Evolutionary conservation across 2,888 invertebrate genomes (phyloP).

Genomic region (Geophilus truncorum): DNA sequence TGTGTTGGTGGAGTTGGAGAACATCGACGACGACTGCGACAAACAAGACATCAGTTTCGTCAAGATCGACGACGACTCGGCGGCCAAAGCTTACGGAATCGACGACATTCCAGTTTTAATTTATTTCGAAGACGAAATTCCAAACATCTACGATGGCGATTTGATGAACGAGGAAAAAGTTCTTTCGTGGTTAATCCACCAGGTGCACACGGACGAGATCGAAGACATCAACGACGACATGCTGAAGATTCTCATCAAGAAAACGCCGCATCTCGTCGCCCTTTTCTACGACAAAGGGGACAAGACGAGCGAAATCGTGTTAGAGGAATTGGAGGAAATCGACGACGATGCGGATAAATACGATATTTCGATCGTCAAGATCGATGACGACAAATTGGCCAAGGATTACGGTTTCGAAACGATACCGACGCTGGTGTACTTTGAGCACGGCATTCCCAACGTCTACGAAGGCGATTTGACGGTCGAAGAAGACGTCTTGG

Average conservation of each 20-base stretch:
- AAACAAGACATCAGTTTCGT: constrained; percentile 87
- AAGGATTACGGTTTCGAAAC: constrained; percentile 41
- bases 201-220: constrained; percentile 40
- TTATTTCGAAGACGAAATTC: constrained; percentile 43
- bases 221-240: constrained; percentile 40
- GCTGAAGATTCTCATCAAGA: constrained; percentile 39
- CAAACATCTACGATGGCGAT: constrained; percentile 42
- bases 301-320: constrained; percentile 38
- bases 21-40: constrained; percentile 90
- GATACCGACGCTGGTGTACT: constrained; percentile 41
- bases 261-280: constrained; percentile 39
- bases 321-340: constrained; percentile 41
- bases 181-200: constrained; percentile 39
- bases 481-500: constrained; percentile 86
- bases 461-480: constrained; percentile 62
- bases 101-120: constrained; percentile 41
- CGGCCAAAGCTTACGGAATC: constrained; percentile 42
- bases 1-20: constrained; percentile 74
- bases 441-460: constrained; percentile 40
- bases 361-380: constrained; percentile 40
- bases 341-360: constrained; percentile 41
- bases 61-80: constrained; percentile 74
- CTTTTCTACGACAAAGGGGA: constrained; percentile 37
- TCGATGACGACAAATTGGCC: constrained; percentile 36
- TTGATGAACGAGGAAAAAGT: constrained; percentile 39